Evolutionary conservation across 2,888 invertebrate species (phyloP).

Genomic region (Scrobipalpa atriplicella): DNA sequence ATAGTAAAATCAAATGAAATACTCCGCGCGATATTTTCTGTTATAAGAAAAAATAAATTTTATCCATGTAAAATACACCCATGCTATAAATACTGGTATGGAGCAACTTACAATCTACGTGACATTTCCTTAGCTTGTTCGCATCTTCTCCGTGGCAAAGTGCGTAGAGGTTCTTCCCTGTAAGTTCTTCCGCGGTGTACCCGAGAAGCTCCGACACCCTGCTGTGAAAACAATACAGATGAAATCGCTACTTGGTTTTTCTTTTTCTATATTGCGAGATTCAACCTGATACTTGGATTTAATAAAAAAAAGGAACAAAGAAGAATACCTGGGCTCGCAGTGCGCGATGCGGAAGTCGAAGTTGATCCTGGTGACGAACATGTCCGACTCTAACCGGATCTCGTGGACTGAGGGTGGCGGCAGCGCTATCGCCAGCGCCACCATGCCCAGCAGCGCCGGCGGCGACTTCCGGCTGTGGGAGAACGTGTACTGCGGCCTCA

Average conservation of each 20-base stretch:
- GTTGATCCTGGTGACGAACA: constrained; percentile 98
- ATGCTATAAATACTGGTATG: constrained; percentile 2
- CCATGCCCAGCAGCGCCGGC: constrained; percentile 95
- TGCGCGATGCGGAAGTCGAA: constrained; percentile 98
- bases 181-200: constrained; percentile 96
- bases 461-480: constrained; percentile 94
- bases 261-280: no score
- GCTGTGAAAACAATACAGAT: constrained; percentile 48
- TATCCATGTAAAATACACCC: background rate
- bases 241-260: background rate
- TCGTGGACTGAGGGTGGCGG: constrained; percentile 99
- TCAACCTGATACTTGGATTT: no score
- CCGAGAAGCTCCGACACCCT: constrained; percentile 97
- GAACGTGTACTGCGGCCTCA: constrained; percentile 96
- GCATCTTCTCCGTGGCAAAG: constrained; percentile 98
- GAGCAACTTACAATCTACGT: constrained; percentile 94
- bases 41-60: background rate
- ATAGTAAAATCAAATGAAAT: background rate
- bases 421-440: constrained; percentile 96
- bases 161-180: constrained; percentile 96
- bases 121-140: constrained; percentile 95
- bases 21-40: background rate
- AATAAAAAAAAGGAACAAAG: background rate
- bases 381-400: constrained; percentile 96
- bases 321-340: constrained; percentile 95